These are phyloP conservation scores for Crossaster papposus DNA, from an alignment of 53 echinoderm and acorn worm species.

Conservation along the genomic window DNA sequence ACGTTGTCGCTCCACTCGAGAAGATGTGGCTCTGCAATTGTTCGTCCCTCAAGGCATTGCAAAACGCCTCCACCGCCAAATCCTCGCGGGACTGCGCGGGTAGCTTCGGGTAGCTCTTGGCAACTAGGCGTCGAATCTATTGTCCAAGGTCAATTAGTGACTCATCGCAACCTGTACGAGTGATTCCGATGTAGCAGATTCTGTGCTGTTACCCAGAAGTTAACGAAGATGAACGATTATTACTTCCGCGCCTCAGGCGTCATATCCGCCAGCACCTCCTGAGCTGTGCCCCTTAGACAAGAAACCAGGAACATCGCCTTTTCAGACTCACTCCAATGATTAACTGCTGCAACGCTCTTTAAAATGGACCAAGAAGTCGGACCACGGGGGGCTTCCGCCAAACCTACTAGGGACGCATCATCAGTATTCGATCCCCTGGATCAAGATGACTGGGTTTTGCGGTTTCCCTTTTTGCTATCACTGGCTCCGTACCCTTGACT, in stretches of 20 bases:
- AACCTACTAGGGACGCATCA: too few relatives aligned
- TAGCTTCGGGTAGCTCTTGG: not conserved
- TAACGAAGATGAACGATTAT: too few relatives aligned
- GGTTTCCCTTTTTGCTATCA: not conserved
- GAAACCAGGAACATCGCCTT: not conserved
- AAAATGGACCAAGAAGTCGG: not conserved
- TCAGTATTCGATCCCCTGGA: not conserved
- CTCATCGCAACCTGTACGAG: not conserved
- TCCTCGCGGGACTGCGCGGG: not conserved
- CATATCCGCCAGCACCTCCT: not conserved
- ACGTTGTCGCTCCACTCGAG: not conserved
- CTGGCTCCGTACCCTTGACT: not conserved
- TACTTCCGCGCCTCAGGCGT: not conserved
- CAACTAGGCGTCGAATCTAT: not conserved
- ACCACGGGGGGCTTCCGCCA: too few relatives aligned
- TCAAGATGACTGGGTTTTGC: not conserved
- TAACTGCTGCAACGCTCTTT: not conserved
- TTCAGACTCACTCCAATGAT: not conserved
- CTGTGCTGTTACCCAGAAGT: too few relatives aligned
- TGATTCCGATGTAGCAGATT: not conserved
- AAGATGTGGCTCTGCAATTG: not conserved
- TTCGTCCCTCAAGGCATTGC: not conserved
- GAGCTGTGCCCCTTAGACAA: not conserved
- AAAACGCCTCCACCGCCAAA: not conserved
- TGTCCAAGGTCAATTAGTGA: not conserved